phyloP scores from a whole-genome alignment of 2,888 invertebrate genomes.

The Watsonalla cultraria region DNA sequence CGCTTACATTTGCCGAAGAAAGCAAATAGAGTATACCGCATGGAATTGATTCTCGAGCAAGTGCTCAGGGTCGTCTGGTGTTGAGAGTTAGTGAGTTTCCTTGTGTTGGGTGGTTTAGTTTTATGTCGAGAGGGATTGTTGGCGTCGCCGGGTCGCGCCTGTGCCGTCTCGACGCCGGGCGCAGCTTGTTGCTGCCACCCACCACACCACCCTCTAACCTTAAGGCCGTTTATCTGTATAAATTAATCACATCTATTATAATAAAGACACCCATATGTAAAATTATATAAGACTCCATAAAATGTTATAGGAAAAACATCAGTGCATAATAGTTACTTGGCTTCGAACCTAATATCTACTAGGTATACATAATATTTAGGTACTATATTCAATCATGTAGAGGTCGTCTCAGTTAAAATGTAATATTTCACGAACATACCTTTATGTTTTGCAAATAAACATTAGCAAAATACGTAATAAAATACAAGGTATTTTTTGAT shows the following conservation, averaged over 20 bases:
- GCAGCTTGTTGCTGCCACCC: conserved; percentile 47
- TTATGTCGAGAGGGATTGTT: conserved; percentile 63
- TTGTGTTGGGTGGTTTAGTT: conserved; percentile 56
- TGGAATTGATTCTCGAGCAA: conserved; percentile 38
- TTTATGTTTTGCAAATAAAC: too few relatives aligned
- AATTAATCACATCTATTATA: neutral
- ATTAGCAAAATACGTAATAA: too few relatives aligned
- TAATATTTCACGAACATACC: too few relatives aligned
- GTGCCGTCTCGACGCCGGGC: conserved; percentile 38
- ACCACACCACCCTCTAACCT: conserved; percentile 22
- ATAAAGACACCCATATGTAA: too few relatives aligned
- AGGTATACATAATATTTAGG: too few relatives aligned
- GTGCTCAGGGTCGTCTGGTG: conserved; percentile 39
- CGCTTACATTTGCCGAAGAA: conserved; percentile 9
- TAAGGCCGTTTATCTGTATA: neutral
- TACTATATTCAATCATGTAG: too few relatives aligned
- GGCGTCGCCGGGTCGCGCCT: conserved; percentile 66
- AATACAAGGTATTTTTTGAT: too few relatives aligned
- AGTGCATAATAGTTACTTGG: too few relatives aligned
- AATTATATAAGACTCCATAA: too few relatives aligned
- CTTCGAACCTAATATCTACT: too few relatives aligned
- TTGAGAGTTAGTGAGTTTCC: conserved; percentile 52
- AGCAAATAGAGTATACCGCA: conserved; percentile 23
- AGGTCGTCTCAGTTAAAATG: too few relatives aligned
- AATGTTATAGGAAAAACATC: too few relatives aligned